Base-by-base conservation (phyloP, 2,113 vertebrate genomes). In the Steatornis caripensis region DNA sequence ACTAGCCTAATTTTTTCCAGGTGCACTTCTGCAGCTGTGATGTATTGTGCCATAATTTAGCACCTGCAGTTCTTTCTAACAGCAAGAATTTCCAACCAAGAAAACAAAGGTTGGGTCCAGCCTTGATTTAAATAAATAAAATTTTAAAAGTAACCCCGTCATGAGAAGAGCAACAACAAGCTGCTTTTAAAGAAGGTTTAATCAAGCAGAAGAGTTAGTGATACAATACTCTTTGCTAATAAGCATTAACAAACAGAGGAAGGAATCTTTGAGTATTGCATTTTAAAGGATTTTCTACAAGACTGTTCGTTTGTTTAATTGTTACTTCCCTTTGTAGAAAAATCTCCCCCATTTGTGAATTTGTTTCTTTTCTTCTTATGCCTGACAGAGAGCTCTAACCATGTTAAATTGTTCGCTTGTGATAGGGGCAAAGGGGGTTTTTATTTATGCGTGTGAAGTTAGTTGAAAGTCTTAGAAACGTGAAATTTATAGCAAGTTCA, bases 401-500 rank as follows among this genome's bases (percentile, higher is more conserved):
- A 74, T 75, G 91, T 95, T 91, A 95, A 96, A 94, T 94, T 64
- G 94, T 94, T 98, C 53, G 46, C 94, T 96, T 96, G 84, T 95
- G 84, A 76, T 66, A 97, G 93, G 74, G 76, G 45, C n/a, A 96
- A 91, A 96, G 54, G 78, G 29, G 30, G 91, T 97, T 97, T 91
- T 97, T 95, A 95, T 97, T 98, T 97, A 94, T 91, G 78, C 34
- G 60, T 95, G 71, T 95, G 95, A 94, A 97, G 92, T 97, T 97
- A 91, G 93, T 91, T 97, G 95, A 97, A 96, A 97, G 84, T 95
- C 95, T 95, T 70, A 94, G 95, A 95, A 97, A 97, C 5, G 3
- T 90, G 87, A 97, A 95, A 97, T 96, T 87, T 95, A 76, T 93
- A 78, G 94, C 84, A 96, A 96, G 91, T 97, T 98, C 93, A 93